Evolutionary conservation across 2,113 vertebrate genomes (phyloP), one percentile per base, ranked within the genome.

Genomic region (Cygnus atratus): DNA sequence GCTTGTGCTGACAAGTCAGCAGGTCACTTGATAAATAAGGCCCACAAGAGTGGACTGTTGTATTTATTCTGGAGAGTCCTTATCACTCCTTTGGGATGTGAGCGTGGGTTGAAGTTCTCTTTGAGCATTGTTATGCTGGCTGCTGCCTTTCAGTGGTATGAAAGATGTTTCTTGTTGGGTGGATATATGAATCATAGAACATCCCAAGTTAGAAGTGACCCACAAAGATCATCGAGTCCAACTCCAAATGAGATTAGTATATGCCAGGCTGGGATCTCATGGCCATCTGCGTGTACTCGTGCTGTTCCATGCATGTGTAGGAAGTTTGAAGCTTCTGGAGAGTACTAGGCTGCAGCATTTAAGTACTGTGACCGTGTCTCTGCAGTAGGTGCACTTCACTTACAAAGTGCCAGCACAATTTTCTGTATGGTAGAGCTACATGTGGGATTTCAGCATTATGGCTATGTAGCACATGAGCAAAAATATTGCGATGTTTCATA

Each of bases 381-480:
- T 66, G 71, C n/a, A 35, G 14, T 7, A 58, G 22, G 14, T 19
- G 3, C 0, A 3, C 43, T 52, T 59, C 2, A 5, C 8, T 68
- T 58, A 33, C 8, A 13, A 66, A 72, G 63, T 28, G 41, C 41
- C 13, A 7, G 13, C 52, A 48, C 29, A 24, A 28, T 33, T 33
- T 13, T 33, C 5, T 10, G 31, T 22, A 2, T 5, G 28, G 22
- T 14, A 68, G 14, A 39, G 13, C 24, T 73, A 14, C n/a, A 2
- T 29, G 19, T 24, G 6, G 8, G 20, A 24, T 82, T 81, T 43
- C 25, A 73, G 37, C 11, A 11, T 74, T 35, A 48, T 16, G 2
- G 14, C 14, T 62, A 22, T 1, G 4, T 11, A 18, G 24, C 35
- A 35, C 0, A 0, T 46, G 54, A 35, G 28, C 12, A 35, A 46